Evolutionary conservation across 2,888 invertebrate species (phyloP), one percentile per base, ranked within the genome.

Genomic region (Stegana nigrithorax): DNA sequence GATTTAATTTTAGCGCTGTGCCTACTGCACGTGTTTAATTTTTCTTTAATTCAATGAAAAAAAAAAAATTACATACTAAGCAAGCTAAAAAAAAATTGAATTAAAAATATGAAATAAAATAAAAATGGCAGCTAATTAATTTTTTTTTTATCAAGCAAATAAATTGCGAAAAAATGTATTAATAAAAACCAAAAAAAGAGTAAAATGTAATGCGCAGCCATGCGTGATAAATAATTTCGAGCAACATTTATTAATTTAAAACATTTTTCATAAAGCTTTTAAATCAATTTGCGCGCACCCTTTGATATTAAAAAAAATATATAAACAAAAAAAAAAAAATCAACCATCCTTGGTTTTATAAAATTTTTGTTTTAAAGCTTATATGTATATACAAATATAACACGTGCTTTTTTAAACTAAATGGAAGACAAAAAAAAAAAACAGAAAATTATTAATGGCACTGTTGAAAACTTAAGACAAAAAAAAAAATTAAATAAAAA

Each of bases 401-500:
- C n/a, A n/a, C n/a, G n/a, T n/a, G n/a, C n/a, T n/a, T n/a, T 29
- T 29, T 10, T 7, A 39, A 58, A 26, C 6, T 39, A 32, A 7
- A 29, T 26, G 21, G 36, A 10, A 12, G 17, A 26, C 1, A 32
- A 47, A 50, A 59, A 50, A 45, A 45, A 45, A 45, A 21, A 7
- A 23, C n/a, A 51, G 12, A 47, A 62, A 57, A 55, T 36, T 36
- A 55, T 55, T 55, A 27, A 55, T 55, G 14, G 19, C 53, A 36
- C 4, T 32, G 53, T 55, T 55, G 36, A 51, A 26, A 12, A 19
- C 23, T 21, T 19, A 23, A 5, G 39, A 2, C 12, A 56, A 26
- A 61, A 56, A 44, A 62, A 58, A 42, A 72, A 72, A 70, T 63
- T 60, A 62, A 62, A 71, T 71, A 70, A 68, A 44, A 58, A 58